Base-by-base conservation (phyloP, 2,888 invertebrate species). In the Epirrita christyi region DNA sequence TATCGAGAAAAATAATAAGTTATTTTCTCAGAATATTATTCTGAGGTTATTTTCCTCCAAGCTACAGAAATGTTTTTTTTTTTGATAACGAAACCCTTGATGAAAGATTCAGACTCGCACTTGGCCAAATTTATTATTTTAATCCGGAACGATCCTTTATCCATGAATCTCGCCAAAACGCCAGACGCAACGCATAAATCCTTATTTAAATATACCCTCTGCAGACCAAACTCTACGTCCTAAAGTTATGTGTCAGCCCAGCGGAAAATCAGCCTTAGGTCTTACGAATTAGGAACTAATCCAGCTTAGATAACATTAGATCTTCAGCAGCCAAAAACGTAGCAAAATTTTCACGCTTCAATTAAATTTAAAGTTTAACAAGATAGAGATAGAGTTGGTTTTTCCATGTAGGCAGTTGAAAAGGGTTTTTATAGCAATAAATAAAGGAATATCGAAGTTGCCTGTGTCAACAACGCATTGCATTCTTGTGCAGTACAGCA, bases 391-490 rank as follows among this genome's bases (percentile, higher is more conserved):
- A 76, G 59, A 56, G 78, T 75, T 63, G 37, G 59, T 43, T 64
- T 62, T 80, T 0, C 27, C 14, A 1, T 64, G 64, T 6, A 2
- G 28, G 44, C 27, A 13, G 54, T 61, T 14, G 65, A 62, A 75
- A 84, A 83, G 81, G 85, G 88, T 86, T 90, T 90, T 90, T 88
- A 88, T 89, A 88, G 88, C 80, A 86, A 90, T 92, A 92, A 91
- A 92, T 92, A 92, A 92, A 92, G 88, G 88, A 91, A 89, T 90
- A 92, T 90, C 89, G 90, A 89, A 88, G 90, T 86, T 89, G 88
- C 85, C 83, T 88, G 91, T 92, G 91, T 91, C 92, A 92, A 91
- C 92, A 91, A 87, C 88, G 87, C 86, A 83, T 85, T 90, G 92
- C 91, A 91, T 91, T 91, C 91, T 91, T 91, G 88, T 85, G 87